These are phyloP conservation scores for Caranx melampygus DNA, from an alignment of 2,113 vertebrate genomes.

Conservation along the genomic window DNA sequence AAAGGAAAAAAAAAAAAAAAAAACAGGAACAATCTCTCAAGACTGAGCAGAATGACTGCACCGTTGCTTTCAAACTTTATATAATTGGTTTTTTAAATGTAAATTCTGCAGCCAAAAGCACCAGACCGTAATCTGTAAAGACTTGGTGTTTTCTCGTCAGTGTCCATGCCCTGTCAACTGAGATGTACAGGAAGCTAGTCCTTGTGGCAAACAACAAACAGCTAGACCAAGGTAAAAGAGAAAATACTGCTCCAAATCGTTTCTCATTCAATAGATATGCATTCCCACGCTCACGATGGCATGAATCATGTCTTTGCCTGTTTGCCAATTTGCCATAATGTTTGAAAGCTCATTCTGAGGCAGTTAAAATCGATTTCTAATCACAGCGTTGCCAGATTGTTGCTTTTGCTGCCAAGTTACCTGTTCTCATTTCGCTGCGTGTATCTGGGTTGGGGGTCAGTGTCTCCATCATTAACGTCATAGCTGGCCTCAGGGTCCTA, in stretches of 20 bases:
- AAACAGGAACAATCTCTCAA: conserved; percentile 30
- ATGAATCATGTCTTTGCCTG: neutral
- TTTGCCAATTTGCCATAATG: conserved; percentile 4
- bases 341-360: conserved; percentile 23
- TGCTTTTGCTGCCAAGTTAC: conserved; percentile 74
- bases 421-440: conserved; percentile 98
- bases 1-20: conserved; percentile 3
- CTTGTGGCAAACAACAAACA: conserved; percentile 6
- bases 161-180: conserved; percentile 20
- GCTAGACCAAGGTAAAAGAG: neutral
- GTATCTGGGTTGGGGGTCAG: conserved; percentile 96
- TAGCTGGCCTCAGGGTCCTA: conserved; percentile 96
- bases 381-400: neutral
- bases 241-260: neutral
- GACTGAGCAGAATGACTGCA: conserved; percentile 38
- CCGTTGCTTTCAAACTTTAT: conserved; percentile 42
- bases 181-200: neutral
- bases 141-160: conserved; percentile 4
- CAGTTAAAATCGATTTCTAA: conserved; percentile 7
- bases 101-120: conserved; percentile 21
- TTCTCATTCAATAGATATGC: neutral
- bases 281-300: neutral
- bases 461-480: conserved; percentile 96
- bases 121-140: neutral
- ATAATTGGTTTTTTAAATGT: conserved; percentile 51